Evolutionary conservation across 1,140 invertebrate species (phyloP), one percentile per base, ranked within the genome.

Genomic region (Drosophila navojoa): DNA sequence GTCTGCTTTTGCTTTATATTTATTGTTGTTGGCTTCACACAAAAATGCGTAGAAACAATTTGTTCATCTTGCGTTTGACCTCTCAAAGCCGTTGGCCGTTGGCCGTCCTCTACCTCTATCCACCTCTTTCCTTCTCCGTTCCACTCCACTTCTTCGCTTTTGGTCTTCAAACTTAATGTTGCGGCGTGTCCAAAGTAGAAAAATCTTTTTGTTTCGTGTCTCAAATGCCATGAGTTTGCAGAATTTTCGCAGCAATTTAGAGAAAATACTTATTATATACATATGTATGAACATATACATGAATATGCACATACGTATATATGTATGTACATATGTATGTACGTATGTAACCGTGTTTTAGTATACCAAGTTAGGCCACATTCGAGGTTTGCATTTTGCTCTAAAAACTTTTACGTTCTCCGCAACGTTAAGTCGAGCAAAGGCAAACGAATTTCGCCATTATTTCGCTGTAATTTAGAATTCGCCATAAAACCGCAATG

Each of bases 171-270:
- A 47, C 50, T 70, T 38, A 45, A 35, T 32, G 52, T 69, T 62
- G 77, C 62, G 40, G 70, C 57, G 44, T 62, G 63, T 76, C 64
- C 45, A 58, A 66, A 77, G 79, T 82, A 79, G 79, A 89, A 82
- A 82, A 87, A 87, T 69, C 81, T 82, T 71, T 87, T 86, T 86
- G 79, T 79, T 78, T 42, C 27, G 53, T 57, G 66, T 74, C 58
- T 87, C 89, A 87, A 87, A 87, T 87, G 69, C 68, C 79, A 87
- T 87, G 84, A 87, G 72, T 82, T 82, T 80, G 77, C 76, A 82
- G 10, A 82, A 86, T 73, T 57, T 75, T 63, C 59, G 59, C 59
- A 69, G 59, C 67, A 63, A 70, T 70, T 70, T 59, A 38, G 13
- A 25, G 5, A 47, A 63, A 45, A 47, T 25, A 60, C 47, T 32